A percentile compares a stretch with the other conserved stretches of the same genome.
phyloP scores from a whole-genome alignment of 30 jellyfish, hydroid and myxozoan genomes.

The Catostylus mosaicus region DNA sequence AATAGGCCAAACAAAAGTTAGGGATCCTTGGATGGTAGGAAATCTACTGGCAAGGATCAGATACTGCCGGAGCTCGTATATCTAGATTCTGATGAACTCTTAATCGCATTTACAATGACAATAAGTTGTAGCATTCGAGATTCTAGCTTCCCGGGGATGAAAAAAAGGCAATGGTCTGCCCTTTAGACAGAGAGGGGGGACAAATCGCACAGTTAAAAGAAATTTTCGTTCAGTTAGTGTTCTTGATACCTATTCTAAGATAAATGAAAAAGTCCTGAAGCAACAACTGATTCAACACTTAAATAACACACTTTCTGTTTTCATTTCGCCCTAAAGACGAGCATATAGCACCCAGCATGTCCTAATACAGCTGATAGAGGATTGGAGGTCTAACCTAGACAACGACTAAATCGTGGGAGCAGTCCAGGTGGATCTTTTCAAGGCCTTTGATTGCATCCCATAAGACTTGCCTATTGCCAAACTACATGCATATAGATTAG shows the following conservation, averaged over 20 bases:
- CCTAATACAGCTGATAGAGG: slow-evolving; percentile 7
- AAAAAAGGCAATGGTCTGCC: too few relatives aligned
- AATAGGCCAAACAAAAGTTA: background rate
- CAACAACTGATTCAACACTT: slow-evolving; percentile 28
- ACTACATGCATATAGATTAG: too few relatives aligned
- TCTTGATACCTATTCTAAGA: slow-evolving; percentile 29
- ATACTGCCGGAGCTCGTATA: too few relatives aligned
- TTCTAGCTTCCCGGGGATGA: too few relatives aligned
- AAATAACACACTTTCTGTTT: slow-evolving; percentile 38
- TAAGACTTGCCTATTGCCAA: slow-evolving; percentile 7
- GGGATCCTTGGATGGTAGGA: slow-evolving; percentile 5
- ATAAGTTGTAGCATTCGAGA: too few relatives aligned
- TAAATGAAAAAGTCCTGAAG: slow-evolving; percentile 24
- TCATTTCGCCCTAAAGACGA: slow-evolving; percentile 26
- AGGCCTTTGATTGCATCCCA: slow-evolving; percentile 5
- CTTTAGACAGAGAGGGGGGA: too few relatives aligned
- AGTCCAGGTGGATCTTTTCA: slow-evolving; percentile 20
- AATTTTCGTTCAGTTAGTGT: slow-evolving; percentile 27
- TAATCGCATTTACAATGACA: too few relatives aligned
- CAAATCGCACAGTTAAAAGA: slow-evolving; percentile 9
- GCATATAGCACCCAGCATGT: slow-evolving; percentile 27
- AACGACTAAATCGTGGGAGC: slow-evolving; percentile 30
- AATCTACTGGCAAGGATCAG: too few relatives aligned
- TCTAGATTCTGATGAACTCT: too few relatives aligned
- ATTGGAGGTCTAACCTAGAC: slow-evolving; percentile 44